Evolutionary conservation across 2,888 invertebrate species (phyloP).

Genomic region (Lithophane ornitopus): DNA sequence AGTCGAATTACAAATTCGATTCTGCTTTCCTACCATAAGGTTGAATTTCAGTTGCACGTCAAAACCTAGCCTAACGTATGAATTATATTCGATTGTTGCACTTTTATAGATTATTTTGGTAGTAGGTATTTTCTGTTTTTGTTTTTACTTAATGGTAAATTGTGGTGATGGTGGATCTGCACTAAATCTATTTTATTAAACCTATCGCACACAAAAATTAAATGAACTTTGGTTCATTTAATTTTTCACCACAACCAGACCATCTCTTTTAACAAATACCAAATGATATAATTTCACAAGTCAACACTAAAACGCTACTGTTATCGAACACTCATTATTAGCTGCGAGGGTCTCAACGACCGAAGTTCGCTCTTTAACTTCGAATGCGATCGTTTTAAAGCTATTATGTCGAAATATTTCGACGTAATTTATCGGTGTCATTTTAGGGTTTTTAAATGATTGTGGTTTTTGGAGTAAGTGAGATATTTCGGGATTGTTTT

Average conservation of each 20-base stretch:
- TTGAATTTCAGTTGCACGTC: background rate
- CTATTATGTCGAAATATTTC: conserved; percentile 66
- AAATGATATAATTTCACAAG: conserved; percentile 60
- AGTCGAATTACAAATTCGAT: background rate
- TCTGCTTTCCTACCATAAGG: background rate
- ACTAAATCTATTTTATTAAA: background rate
- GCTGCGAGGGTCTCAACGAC: conserved; percentile 66
- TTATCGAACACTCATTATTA: conserved; percentile 71
- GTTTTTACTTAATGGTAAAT: too few species aligned
- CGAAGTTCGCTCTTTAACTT: conserved; percentile 70
- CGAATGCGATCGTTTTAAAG: conserved; percentile 67
- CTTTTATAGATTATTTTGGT: too few species aligned
- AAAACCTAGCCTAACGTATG: background rate
- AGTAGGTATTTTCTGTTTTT: too few species aligned
- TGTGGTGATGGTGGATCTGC: too few species aligned
- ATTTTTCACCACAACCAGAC: background rate
- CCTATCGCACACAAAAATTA: background rate
- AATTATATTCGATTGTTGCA: too few species aligned
- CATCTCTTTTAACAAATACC: conserved; percentile 42
- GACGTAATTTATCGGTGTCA: conserved; percentile 57
- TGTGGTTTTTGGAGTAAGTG: background rate
- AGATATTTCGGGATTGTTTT: background rate
- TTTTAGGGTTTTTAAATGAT: conserved; percentile 52
- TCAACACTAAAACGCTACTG: conserved; percentile 67
- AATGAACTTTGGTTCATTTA: too few species aligned